A percentile compares a stretch with the other conserved stretches of the same genome.
These are phyloP conservation scores for Neosalanx taihuensis DNA, from an alignment of 2,797 vertebrate genomes.

Conservation along the genomic window DNA sequence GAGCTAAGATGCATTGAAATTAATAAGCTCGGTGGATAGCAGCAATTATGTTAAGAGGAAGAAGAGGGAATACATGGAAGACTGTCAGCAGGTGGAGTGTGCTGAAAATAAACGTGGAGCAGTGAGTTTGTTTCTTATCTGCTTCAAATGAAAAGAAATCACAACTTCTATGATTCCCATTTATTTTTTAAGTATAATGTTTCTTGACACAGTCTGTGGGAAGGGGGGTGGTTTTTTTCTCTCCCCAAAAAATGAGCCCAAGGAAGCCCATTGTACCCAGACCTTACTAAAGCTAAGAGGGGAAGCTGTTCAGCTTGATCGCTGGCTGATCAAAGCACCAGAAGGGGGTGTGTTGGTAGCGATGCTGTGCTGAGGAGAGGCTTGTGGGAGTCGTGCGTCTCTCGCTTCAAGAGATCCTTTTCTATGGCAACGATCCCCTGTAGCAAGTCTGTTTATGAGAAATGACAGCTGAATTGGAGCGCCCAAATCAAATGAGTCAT, in stretches of 20 bases:
- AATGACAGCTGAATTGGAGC: slow-evolving; percentile 56
- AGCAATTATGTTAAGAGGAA: slow-evolving; percentile 18
- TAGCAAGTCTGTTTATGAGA: slow-evolving; percentile 46
- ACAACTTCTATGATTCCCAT: background rate
- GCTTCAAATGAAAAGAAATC: slow-evolving; percentile 5
- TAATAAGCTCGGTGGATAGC: slow-evolving; percentile 25
- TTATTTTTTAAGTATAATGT: slow-evolving; percentile 20
- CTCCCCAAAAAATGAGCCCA: background rate
- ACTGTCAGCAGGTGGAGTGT: background rate
- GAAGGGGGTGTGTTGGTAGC: slow-evolving; percentile 20
- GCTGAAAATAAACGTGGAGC: slow-evolving; percentile 2
- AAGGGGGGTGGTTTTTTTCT: background rate
- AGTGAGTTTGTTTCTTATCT: background rate
- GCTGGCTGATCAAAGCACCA: slow-evolving; percentile 31
- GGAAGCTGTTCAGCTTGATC: slow-evolving; percentile 9
- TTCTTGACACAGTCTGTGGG: slow-evolving; percentile 1
- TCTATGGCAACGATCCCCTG: slow-evolving; percentile 53
- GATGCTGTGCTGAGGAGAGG: background rate
- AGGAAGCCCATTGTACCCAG: slow-evolving; percentile 7
- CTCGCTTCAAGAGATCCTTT: slow-evolving; percentile 44
- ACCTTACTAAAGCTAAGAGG: slow-evolving; percentile 7
- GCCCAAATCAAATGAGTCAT: slow-evolving; percentile 57
- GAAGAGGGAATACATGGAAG: slow-evolving; percentile 1
- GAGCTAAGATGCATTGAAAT: slow-evolving; percentile 35
- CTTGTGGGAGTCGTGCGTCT: slow-evolving; percentile 5